These are phyloP conservation scores for Rattus norvegicus DNA, from an alignment of 2,113 vertebrate species.

Conservation along the genomic window DNA sequence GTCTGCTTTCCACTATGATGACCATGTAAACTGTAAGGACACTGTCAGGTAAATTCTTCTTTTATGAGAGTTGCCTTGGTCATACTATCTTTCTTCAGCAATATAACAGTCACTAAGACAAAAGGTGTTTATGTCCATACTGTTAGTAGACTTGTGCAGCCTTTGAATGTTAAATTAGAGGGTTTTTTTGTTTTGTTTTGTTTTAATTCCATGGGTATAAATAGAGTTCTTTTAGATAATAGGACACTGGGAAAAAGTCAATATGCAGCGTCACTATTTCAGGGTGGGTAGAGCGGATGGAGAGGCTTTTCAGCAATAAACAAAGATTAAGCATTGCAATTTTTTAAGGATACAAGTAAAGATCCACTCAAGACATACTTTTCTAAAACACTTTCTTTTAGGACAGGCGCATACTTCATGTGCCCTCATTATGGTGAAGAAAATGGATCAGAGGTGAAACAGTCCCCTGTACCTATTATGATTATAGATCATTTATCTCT, in stretches of 20 bases:
- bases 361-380: background rate
- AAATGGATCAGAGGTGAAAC: background rate
- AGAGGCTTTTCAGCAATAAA: background rate
- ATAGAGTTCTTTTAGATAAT: background rate
- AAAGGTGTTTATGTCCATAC: too few relatives aligned
- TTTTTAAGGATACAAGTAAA: background rate
- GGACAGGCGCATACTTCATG: background rate
- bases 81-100: background rate
- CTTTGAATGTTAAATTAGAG: background rate
- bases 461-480: background rate
- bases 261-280: background rate
- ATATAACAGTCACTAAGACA: background rate
- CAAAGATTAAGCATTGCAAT: background rate
- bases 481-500: background rate
- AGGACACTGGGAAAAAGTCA: background rate
- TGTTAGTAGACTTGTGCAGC: background rate
- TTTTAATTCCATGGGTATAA: background rate
- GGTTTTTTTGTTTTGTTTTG: background rate
- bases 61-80: background rate
- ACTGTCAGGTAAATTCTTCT: too few relatives aligned
- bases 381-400: background rate
- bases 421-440: background rate
- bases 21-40: background rate
- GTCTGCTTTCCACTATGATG: background rate
- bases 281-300: background rate